These are phyloP conservation scores for Malurus splendens DNA, from an alignment of 2,797 vertebrate genomes.

Conservation along the genomic window DNA sequence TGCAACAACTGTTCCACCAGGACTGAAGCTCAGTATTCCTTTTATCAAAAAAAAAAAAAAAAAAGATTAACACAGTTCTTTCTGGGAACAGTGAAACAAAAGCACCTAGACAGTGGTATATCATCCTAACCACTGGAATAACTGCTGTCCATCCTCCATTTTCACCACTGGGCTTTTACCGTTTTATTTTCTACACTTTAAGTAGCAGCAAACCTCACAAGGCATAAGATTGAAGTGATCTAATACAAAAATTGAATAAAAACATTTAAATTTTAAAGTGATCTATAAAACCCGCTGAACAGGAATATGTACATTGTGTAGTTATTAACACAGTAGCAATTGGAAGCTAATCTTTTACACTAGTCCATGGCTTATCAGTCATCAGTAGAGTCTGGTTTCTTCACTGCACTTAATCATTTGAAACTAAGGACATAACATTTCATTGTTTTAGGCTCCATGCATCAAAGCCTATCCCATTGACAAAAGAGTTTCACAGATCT, in stretches of 20 bases:
- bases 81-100: neutral
- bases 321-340: conserved; percentile 9
- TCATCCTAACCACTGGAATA: neutral
- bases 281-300: conserved; percentile 31
- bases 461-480: neutral
- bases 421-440: neutral
- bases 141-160: neutral
- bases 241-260: neutral
- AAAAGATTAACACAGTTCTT: neutral
- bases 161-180: neutral
- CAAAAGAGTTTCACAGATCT: neutral
- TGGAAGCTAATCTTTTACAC: conserved; percentile 3
- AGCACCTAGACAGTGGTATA: neutral
- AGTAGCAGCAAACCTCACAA: neutral
- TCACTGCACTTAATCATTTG: neutral
- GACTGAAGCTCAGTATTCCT: neutral
- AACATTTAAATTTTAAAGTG: conserved; percentile 17
- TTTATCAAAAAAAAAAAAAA: neutral
- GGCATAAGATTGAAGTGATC: neutral
- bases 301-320: conserved; percentile 63
- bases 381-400: neutral
- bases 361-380: conserved; percentile 4
- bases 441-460: neutral
- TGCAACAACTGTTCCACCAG: neutral
- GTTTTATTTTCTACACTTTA: neutral